Conservation (phyloP, 2,888 invertebrate species). For the Teleiodes luculella region DNA sequence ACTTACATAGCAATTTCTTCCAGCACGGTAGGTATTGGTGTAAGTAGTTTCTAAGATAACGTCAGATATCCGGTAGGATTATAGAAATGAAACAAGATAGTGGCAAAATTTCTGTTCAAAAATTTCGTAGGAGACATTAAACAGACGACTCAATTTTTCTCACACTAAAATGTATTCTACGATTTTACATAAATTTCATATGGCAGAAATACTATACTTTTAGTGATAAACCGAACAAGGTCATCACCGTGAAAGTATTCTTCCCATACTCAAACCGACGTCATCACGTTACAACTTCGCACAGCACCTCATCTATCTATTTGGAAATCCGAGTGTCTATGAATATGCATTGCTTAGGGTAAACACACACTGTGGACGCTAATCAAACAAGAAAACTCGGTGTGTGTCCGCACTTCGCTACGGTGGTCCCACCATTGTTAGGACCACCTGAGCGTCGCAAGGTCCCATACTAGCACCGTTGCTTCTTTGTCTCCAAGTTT, state of each 20-base stretch:
- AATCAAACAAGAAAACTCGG: conserved; percentile 55
- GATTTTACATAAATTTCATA: neutral
- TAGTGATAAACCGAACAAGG: neutral
- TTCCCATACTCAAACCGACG: neutral
- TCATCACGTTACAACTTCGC: conserved; percentile 8
- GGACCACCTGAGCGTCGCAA: conserved; percentile 52
- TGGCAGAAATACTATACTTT: neutral
- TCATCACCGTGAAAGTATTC: neutral
- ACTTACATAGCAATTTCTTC: no score
- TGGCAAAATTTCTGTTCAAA: no score
- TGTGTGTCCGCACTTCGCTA: conserved; percentile 50
- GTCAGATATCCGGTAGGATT: no score
- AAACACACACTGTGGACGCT: conserved; percentile 51
- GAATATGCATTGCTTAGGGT: conserved; percentile 40
- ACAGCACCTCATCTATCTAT: conserved; percentile 26
- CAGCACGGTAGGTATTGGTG: no score
- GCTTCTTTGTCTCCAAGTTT: conserved; percentile 28
- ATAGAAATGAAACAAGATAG: no score
- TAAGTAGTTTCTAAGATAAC: no score
- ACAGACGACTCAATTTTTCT: no score
- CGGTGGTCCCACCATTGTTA: conserved; percentile 53
- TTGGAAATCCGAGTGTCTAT: conserved; percentile 26
- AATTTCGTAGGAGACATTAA: no score
- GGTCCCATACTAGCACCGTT: conserved; percentile 18
- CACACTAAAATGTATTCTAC: no score